These are phyloP conservation scores for Tinea trinotella DNA, from an alignment of 2,888 invertebrate species.

Conservation along the genomic window DNA sequence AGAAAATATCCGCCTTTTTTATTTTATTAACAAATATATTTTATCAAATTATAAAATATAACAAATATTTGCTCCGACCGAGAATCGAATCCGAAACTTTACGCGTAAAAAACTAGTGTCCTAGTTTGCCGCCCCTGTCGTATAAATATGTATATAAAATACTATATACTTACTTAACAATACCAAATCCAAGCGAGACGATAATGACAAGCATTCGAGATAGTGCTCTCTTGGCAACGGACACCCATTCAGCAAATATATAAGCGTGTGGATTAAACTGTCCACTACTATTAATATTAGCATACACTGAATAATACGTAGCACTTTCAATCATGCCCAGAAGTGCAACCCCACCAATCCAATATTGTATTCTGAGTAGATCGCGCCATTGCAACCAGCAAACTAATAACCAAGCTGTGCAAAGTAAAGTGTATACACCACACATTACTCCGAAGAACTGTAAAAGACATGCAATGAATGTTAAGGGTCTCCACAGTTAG, in stretches of 20 bases:
- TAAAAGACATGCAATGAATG: not conserved
- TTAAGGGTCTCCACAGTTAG: not conserved
- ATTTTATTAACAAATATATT: too few relatives aligned
- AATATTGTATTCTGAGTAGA: constrained; percentile 92
- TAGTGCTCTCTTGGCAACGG: constrained; percentile 91
- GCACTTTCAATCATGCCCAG: constrained; percentile 91
- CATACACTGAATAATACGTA: constrained; percentile 91
- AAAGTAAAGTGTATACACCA: constrained; percentile 86
- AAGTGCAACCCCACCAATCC: constrained; percentile 94
- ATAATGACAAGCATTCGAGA: constrained; percentile 95
- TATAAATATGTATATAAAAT: too few relatives aligned
- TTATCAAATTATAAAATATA: too few relatives aligned
- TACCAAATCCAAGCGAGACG: constrained; percentile 95
- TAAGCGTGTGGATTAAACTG: constrained; percentile 73
- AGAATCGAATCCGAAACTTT: too few relatives aligned
- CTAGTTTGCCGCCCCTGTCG: too few relatives aligned
- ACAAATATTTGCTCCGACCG: too few relatives aligned
- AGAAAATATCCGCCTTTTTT: too few relatives aligned
- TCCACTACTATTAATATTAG: constrained; percentile 52
- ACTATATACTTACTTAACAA: constrained; percentile 91
- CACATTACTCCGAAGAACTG: constrained; percentile 95
- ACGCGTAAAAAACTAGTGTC: too few relatives aligned
- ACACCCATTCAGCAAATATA: constrained; percentile 90
- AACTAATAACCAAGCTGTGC: constrained; percentile 85
- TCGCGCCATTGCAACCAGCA: constrained; percentile 93